These are phyloP conservation scores for Heliocidaris erythrogramma DNA, from an alignment of 35 echinoderm and acorn worm genomes.

Conservation along the genomic window DNA sequence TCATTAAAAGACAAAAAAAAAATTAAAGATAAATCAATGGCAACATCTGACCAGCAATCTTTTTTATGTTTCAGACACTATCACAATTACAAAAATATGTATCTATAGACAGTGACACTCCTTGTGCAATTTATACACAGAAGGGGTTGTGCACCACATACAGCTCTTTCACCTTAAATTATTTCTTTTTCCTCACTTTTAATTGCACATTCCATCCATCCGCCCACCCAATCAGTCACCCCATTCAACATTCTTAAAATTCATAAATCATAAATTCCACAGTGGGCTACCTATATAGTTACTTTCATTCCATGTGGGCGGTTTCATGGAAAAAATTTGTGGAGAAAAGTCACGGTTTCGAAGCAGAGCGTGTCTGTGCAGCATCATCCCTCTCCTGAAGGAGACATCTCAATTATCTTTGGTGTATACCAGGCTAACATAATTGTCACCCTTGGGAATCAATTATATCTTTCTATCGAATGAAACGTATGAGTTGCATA, in stretches of 20 bases:
- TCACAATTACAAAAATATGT: too few relatives aligned
- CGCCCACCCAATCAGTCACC: not conserved
- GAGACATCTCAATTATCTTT: not conserved
- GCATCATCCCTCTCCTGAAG: not conserved
- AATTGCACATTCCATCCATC: not conserved
- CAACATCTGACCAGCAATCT: too few relatives aligned
- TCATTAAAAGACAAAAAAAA: too few relatives aligned
- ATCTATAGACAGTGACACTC: too few relatives aligned
- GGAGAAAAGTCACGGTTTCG: not conserved
- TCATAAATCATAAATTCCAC: not conserved
- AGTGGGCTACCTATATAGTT: not conserved
- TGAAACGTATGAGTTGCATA: not conserved
- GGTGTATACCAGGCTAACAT: not conserved
- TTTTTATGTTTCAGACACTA: too few relatives aligned
- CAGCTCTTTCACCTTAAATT: not conserved
- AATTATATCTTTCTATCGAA: not conserved
- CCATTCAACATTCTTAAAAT: not conserved
- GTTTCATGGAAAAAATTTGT: not conserved
- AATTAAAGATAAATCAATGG: too few relatives aligned
- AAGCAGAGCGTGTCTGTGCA: not conserved
- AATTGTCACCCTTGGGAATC: not conserved
- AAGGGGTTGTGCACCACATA: too few relatives aligned
- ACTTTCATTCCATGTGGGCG: not conserved
- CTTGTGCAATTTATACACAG: too few relatives aligned
- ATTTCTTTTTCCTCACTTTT: not conserved